Percentiles rank a stretch among this genome's conserved stretches.
phyloP scores from a whole-genome alignment of 2,113 vertebrate species.

The Corvus cornix region DNA sequence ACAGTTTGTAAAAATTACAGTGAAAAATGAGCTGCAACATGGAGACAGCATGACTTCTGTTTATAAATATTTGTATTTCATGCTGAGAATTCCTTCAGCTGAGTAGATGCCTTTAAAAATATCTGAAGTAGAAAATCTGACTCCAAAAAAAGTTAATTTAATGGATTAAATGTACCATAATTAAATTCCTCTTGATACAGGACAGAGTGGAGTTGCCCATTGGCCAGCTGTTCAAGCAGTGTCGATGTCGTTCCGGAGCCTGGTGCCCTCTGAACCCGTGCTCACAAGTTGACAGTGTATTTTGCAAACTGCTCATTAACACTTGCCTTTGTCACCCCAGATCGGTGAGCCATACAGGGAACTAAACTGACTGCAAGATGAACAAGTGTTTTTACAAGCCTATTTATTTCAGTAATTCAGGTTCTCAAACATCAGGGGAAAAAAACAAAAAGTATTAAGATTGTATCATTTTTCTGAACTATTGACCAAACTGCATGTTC shows the following conservation, averaged over 20 bases:
- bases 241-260: fast-evolving
- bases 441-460: neutral
- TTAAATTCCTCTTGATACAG: neutral
- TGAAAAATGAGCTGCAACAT: neutral
- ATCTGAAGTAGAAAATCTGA: neutral
- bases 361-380: neutral
- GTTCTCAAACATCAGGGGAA: neutral
- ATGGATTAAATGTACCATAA: neutral
- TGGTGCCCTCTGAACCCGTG: neutral
- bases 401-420: neutral
- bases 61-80: slow-evolving; percentile 41
- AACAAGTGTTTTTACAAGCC: neutral
- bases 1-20: neutral
- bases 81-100: slow-evolving; percentile 23
- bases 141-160: neutral
- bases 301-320: neutral
- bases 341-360: neutral
- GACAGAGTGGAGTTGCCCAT: neutral
- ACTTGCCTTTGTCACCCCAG: neutral
- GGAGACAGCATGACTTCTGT: slow-evolving; percentile 8
- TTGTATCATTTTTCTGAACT: neutral
- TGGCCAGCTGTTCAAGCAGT: neutral
- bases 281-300: neutral
- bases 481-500: neutral
- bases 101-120: neutral